Evolutionary conservation across 2,888 invertebrate species (phyloP), one percentile per base, ranked within the genome.

Genomic region (Chamaedrilus cognettii): DNA sequence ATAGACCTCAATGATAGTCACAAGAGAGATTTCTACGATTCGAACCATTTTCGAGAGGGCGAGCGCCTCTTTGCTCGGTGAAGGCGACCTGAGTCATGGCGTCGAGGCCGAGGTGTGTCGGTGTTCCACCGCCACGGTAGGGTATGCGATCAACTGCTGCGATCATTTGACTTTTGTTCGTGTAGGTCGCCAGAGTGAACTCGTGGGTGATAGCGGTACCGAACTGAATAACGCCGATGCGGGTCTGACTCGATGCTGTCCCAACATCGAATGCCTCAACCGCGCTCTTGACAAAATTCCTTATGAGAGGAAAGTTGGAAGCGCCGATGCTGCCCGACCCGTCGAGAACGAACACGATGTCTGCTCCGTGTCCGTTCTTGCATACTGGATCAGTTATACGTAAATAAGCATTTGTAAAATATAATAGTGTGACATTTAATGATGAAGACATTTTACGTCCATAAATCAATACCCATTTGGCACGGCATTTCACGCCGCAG

Each of bases 171-270:
- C 19, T 26, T 3, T 34, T 33, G 28, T 19, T 57, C n/a, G 31
- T 2, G 60, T 55, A 23, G 51, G 55, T 31, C 42, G 35, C 30
- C 35, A 75, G 35, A 58, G 76, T 63, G 77, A 77, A 33, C 86
- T 87, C 68, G 80, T 87, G 2, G 89, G 89, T 71, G 90, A 91
- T 32, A 28, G 11, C 42, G 31, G 56, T 68, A 51, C 60, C 65
- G 62, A 50, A 71, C 35, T 50, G 65, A 33, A 67, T 35, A 23
- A 71, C 57, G 0, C 58, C 56, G 26, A 71, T 42, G 15, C 58
- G 19, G 23, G 60, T 51, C 62, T 62, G 51, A 11, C 11, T 50
- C 23, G 32, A 52, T 26, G 62, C 60, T 0, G 50, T 23, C 2
- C 68, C 68, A n/a, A 70, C 59, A 11, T 68, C 68, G 49, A 68